These are phyloP conservation scores for Sus cebifrons DNA, from an alignment of 2,797 vertebrate species.

Conservation along the genomic window DNA sequence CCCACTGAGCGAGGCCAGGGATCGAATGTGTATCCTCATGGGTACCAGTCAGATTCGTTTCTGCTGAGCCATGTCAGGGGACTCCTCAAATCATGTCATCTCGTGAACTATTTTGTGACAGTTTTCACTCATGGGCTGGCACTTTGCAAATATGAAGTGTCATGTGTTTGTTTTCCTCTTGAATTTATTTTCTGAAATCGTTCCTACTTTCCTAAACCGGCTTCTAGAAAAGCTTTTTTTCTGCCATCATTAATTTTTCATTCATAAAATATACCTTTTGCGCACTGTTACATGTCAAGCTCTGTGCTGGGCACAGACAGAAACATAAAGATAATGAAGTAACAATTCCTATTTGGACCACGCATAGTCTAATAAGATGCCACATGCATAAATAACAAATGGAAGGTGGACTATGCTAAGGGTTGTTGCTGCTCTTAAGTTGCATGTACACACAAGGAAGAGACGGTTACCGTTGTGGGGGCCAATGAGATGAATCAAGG, in stretches of 20 bases:
- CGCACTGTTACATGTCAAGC: neutral
- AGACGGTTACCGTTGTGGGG: neutral
- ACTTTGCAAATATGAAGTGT: neutral
- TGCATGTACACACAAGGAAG: neutral
- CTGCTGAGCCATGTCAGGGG: no score
- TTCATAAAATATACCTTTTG: neutral
- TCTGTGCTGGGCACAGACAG: neutral
- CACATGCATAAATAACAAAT: neutral
- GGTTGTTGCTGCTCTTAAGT: neutral
- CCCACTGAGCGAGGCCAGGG: no score
- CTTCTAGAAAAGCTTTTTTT: neutral
- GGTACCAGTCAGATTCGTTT: no score
- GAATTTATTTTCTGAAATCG: conserved; percentile 57
- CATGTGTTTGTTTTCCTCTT: conserved; percentile 25
- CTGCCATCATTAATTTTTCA: neutral
- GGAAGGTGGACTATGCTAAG: neutral
- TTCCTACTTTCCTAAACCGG: neutral
- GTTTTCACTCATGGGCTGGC: conserved; percentile 16
- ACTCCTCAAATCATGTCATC: neutral
- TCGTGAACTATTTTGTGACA: neutral
- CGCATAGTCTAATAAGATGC: neutral
- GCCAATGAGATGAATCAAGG: neutral
- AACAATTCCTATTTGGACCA: neutral
- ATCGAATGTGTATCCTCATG: no score
- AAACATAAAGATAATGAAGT: neutral